A percentile compares a stretch with the other conserved stretches of the same genome.
These are phyloP conservation scores for Alitta virens DNA, from an alignment of 2,888 invertebrate species.

Conservation along the genomic window DNA sequence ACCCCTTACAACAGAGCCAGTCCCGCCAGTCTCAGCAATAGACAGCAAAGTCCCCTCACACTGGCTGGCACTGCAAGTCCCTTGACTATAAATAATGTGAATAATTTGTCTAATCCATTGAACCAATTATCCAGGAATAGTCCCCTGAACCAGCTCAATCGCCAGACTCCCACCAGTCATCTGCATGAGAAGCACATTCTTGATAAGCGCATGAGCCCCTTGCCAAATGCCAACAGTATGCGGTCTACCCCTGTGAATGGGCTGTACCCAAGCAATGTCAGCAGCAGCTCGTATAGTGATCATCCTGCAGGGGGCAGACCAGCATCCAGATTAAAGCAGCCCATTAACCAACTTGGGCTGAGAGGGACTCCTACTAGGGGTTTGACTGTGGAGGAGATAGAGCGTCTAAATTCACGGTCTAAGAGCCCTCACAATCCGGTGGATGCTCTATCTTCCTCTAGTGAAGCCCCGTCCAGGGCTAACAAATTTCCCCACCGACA, in stretches of 20 bases:
- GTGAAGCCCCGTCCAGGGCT: constrained; percentile 5
- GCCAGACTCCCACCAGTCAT: constrained; percentile 12
- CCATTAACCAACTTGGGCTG: constrained; percentile 28
- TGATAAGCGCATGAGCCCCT: constrained; percentile 9
- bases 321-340: constrained; percentile 17
- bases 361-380: constrained; percentile 61
- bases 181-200: not conserved
- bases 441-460: constrained; percentile 86
- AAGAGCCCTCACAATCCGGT: constrained; percentile 85
- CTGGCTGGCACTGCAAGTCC: constrained; percentile 64
- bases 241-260: constrained; percentile 27
- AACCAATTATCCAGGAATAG: constrained; percentile 16
- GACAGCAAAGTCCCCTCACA: constrained; percentile 1
- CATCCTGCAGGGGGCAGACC: constrained; percentile 11
- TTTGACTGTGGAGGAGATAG: constrained; percentile 88
- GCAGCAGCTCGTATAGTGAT: constrained; percentile 17
- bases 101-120: constrained; percentile 1
- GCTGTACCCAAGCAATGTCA: constrained; percentile 19
- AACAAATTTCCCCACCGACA: not conserved
- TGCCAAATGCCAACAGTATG: constrained; percentile 13
- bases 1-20: constrained; percentile 68
- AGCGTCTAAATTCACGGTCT: constrained; percentile 79
- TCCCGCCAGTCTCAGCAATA: not conserved
- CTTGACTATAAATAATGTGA: constrained; percentile 15
- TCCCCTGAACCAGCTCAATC: constrained; percentile 31